Evolutionary conservation across 2,797 vertebrate species (phyloP).

Genomic region (Nyctalus aviator): DNA sequence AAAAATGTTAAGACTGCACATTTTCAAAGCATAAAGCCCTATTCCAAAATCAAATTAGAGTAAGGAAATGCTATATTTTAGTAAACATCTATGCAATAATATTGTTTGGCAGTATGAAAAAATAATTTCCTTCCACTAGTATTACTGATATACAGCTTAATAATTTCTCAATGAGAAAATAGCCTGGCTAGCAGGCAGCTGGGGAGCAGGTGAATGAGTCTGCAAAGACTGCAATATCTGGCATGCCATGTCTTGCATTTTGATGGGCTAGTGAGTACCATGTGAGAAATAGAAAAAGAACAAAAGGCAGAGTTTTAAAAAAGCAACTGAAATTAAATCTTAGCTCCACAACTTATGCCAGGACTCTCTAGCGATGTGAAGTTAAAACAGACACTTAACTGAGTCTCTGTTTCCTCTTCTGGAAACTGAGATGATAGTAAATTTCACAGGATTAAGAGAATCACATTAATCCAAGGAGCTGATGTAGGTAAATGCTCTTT

Average conservation of each 20-base stretch:
- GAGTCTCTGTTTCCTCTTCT: background rate
- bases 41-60: constrained; percentile 36
- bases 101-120: constrained; percentile 15
- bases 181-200: background rate
- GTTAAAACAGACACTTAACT: background rate
- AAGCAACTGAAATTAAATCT: background rate
- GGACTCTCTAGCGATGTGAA: background rate
- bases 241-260: background rate
- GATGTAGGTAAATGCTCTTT: background rate
- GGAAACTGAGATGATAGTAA: background rate
- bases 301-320: background rate
- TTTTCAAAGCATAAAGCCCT: constrained; percentile 43
- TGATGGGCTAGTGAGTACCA: background rate
- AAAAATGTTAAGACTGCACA: constrained; percentile 34
- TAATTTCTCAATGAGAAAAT: constrained; percentile 23
- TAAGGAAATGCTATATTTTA: constrained; percentile 57
- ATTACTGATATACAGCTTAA: background rate
- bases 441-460: background rate
- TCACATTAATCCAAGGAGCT: background rate
- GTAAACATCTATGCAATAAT: background rate
- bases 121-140: constrained; percentile 19
- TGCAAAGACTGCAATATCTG: background rate
- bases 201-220: background rate
- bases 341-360: background rate
- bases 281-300: background rate